A percentile compares a stretch with the other conserved stretches of the same genome.
phyloP scores from a whole-genome alignment of 2,113 vertebrate species.

The Phoenicopterus ruber region DNA sequence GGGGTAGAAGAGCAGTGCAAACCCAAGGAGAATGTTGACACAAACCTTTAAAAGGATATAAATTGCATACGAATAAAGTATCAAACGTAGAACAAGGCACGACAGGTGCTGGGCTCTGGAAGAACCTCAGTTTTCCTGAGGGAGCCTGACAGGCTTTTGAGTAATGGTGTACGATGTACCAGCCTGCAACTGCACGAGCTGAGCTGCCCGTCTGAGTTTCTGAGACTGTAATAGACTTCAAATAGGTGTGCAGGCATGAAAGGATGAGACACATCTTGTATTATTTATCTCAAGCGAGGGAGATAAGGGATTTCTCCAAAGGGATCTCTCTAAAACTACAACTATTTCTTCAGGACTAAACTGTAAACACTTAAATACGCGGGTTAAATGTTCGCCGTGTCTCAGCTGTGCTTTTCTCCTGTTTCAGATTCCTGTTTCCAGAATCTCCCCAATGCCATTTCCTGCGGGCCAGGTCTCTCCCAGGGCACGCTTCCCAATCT shows the following conservation, averaged over 20 bases:
- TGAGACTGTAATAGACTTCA: fast-evolving
- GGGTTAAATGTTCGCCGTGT: fast-evolving
- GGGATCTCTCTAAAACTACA: neutral
- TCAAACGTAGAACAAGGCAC: neutral
- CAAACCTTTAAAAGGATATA: neutral
- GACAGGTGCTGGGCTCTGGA: neutral
- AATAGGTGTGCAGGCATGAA: fast-evolving
- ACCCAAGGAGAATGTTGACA: neutral
- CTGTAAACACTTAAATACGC: fast-evolving
- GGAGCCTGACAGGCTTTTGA: neutral
- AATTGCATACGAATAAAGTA: fast-evolving
- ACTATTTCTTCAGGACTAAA: fast-evolving
- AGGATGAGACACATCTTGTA: fast-evolving
- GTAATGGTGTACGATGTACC: fast-evolving
- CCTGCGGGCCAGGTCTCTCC: slow-evolving; percentile 85
- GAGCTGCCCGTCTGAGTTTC: neutral
- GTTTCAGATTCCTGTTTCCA: slow-evolving; percentile 88
- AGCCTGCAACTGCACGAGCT: fast-evolving
- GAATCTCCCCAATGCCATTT: slow-evolving; percentile 83
- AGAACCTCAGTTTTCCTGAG: neutral
- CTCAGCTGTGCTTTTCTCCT: neutral
- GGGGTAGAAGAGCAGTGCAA: neutral
- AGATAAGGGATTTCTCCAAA: neutral
- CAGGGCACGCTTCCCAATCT: slow-evolving; percentile 78
- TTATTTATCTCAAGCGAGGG: neutral